These are phyloP conservation scores for Ptilodon capucinus DNA, from an alignment of 2,888 invertebrate genomes.

Conservation along the genomic window DNA sequence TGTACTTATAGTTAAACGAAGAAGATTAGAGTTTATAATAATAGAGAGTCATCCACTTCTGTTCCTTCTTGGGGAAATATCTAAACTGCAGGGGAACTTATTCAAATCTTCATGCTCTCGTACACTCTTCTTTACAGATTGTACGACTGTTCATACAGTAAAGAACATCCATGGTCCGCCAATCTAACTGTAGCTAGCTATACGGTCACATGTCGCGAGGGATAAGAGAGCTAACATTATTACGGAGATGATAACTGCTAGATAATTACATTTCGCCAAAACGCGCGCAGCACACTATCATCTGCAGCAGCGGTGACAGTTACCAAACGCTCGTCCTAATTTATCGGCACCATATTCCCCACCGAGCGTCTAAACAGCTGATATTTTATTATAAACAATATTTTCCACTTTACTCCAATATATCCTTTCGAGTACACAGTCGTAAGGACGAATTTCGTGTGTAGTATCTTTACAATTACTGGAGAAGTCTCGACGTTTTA, in stretches of 20 bases:
- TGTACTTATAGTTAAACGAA: too few species aligned
- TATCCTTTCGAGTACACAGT: slow-evolving; percentile 3
- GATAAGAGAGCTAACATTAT: neutral
- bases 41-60: too few species aligned
- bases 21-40: too few species aligned
- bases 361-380: slow-evolving; percentile 50
- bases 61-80: too few species aligned
- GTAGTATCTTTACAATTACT: slow-evolving; percentile 16
- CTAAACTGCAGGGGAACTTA: too few species aligned
- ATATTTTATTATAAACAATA: slow-evolving; percentile 47
- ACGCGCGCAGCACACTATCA: slow-evolving; percentile 11
- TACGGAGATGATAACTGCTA: neutral
- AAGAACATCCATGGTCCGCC: too few species aligned
- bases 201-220: neutral
- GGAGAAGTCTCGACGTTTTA: slow-evolving; percentile 33
- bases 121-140: too few species aligned
- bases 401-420: slow-evolving; percentile 14
- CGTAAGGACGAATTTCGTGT: slow-evolving; percentile 14
- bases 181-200: too few species aligned
- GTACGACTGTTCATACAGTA: too few species aligned
- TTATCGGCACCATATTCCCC: slow-evolving; percentile 46
- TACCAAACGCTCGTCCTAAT: slow-evolving; percentile 48
- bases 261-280: neutral
- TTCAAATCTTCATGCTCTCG: too few species aligned
- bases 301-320: slow-evolving; percentile 33